A percentile compares a stretch with the other conserved stretches of the same genome.
Evolutionary conservation across 1,140 invertebrate genomes (phyloP).

Genomic region (Heliothis virescens): DNA sequence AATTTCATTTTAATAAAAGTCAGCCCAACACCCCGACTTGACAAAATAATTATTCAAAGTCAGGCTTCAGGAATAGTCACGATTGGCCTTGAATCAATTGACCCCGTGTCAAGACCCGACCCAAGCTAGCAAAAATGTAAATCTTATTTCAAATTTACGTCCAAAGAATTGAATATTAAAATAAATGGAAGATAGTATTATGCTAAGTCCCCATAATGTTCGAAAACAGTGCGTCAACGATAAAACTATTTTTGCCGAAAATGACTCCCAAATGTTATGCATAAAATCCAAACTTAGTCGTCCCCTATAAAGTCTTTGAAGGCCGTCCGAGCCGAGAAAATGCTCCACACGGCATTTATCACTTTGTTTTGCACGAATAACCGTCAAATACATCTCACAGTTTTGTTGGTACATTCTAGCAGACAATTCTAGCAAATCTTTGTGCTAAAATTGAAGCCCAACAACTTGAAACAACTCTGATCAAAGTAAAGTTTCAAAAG

Average conservation of each 20-base stretch:
- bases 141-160: neutral
- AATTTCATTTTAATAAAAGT: too few relatives aligned
- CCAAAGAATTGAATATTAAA: conserved; percentile 1
- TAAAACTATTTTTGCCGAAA: conserved; percentile 6
- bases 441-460: conserved; percentile 4
- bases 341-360: conserved; percentile 21
- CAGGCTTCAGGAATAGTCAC: too few relatives aligned
- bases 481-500: conserved; percentile 21
- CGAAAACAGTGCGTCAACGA: neutral
- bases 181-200: neutral
- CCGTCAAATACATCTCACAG: conserved; percentile 30
- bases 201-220: neutral
- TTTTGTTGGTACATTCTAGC: neutral
- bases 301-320: conserved; percentile 1
- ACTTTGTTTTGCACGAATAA: conserved; percentile 25
- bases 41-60: too few relatives aligned
- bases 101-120: neutral
- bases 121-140: conserved; percentile 7
- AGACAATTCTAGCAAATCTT: conserved; percentile 13
- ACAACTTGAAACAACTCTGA: neutral
- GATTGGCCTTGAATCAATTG: neutral
- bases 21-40: too few relatives aligned
- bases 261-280: neutral
- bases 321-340: neutral
- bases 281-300: neutral